phyloP scores from a whole-genome alignment of 2,113 vertebrate genomes.

The Seriola dumerili region DNA sequence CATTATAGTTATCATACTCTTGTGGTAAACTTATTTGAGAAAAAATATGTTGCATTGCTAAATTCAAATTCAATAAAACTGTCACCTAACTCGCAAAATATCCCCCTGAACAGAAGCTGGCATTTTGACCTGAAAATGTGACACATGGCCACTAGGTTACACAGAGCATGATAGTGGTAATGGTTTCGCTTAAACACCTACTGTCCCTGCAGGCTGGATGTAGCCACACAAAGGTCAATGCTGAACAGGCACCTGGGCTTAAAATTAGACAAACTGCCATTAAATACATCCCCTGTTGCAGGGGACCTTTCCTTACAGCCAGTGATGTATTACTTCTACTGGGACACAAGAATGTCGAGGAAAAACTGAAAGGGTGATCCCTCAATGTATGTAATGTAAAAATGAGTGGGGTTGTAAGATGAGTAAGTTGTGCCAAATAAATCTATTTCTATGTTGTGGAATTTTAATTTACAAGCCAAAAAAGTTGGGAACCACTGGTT shows the following conservation, averaged over 20 bases:
- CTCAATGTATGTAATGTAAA: neutral
- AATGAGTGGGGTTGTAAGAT: too few species aligned
- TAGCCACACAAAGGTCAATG: constrained; percentile 43
- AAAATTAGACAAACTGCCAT: constrained; percentile 29
- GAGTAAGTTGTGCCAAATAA: too few species aligned
- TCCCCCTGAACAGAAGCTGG: neutral
- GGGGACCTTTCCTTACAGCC: constrained; percentile 13
- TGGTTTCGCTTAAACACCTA: neutral
- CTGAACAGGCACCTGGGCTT: constrained; percentile 16
- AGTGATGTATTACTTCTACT: neutral
- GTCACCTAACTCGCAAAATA: neutral
- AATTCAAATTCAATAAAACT: constrained; percentile 22
- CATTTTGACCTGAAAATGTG: neutral
- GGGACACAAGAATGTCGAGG: neutral
- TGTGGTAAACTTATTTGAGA: constrained; percentile 9
- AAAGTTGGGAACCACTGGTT: too few species aligned
- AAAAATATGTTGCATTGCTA: neutral
- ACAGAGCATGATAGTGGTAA: neutral
- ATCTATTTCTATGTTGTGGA: too few species aligned
- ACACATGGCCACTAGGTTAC: neutral
- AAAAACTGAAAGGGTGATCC: neutral
- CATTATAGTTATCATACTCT: constrained; percentile 45
- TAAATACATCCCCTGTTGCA: constrained; percentile 46
- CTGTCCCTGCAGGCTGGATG: constrained; percentile 7
- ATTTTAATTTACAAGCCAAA: too few species aligned